Conservation (phyloP, 2,797 vertebrate genomes). For the Ctenopoma kingsleyae region DNA sequence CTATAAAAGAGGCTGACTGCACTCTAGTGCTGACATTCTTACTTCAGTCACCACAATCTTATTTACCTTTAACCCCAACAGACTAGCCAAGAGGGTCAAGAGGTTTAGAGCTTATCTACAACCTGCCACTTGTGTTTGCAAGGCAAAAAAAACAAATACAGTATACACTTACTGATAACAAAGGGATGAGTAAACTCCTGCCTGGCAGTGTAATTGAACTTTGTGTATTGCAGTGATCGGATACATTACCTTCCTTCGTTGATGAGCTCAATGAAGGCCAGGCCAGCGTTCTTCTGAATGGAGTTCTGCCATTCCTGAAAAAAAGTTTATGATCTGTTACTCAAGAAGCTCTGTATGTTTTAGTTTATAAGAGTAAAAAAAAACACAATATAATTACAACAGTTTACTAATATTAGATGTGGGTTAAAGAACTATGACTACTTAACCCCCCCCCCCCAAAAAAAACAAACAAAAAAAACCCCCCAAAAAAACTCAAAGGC, state of each 20-base stretch:
- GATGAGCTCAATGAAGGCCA: conserved; percentile 98
- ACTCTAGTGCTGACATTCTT: conserved; percentile 24
- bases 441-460: conserved; percentile 8
- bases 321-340: conserved; percentile 14
- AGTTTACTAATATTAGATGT: conserved; percentile 11
- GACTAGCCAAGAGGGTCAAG: conserved; percentile 32
- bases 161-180: conserved; percentile 22
- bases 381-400: conserved; percentile 9
- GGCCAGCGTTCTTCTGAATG: conserved; percentile 98
- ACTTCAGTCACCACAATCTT: conserved; percentile 27
- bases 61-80: conserved; percentile 42
- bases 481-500: conserved; percentile 1
- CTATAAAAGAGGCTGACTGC: conserved; percentile 8
- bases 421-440: neutral
- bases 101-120: conserved; percentile 57
- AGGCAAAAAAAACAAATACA: conserved; percentile 2
- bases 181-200: conserved; percentile 4
- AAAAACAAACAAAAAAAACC: no score
- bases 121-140: conserved; percentile 13
- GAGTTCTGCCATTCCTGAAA: conserved; percentile 99
- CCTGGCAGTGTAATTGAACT: conserved; percentile 8
- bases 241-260: conserved; percentile 96
- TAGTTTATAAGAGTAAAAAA: neutral
- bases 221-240: neutral
- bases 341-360: conserved; percentile 18